Percentiles rank a stretch among this genome's conserved stretches.
These are phyloP conservation scores for Trematocara nigrifrons DNA, from an alignment of 2,113 vertebrate species.

Conservation along the genomic window DNA sequence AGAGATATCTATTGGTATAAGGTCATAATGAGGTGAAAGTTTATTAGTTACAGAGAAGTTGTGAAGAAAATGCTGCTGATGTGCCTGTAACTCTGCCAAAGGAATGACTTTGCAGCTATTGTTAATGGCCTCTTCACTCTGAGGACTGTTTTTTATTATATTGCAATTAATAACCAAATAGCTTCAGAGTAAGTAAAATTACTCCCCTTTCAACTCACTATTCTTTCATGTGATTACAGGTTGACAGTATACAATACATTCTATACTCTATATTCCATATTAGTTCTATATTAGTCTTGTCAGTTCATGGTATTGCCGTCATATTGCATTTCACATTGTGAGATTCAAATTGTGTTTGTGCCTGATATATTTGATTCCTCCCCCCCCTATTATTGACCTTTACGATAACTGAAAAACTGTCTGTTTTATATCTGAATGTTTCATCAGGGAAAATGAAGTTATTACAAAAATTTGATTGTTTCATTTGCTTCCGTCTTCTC, in stretches of 20 bases:
- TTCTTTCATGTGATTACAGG: constrained; percentile 8
- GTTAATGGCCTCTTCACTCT: constrained; percentile 47
- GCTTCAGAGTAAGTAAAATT: constrained; percentile 20
- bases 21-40: constrained; percentile 21
- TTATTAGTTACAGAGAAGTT: constrained; percentile 27
- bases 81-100: constrained; percentile 11
- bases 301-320: neutral
- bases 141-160: constrained; percentile 10
- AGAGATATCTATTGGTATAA: neutral
- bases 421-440: constrained; percentile 51
- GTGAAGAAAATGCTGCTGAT: constrained; percentile 19
- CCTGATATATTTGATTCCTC: neutral
- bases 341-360: neutral
- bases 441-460: constrained; percentile 44
- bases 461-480: constrained; percentile 55
- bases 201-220: neutral
- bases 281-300: neutral
- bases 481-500: constrained; percentile 54
- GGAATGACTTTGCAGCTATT: constrained; percentile 31
- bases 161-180: constrained; percentile 18
- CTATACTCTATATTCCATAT: neutral
- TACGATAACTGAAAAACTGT: neutral
- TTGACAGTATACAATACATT: neutral
- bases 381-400: neutral
- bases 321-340: neutral